A percentile compares a stretch with the other conserved stretches of the same genome.
Evolutionary conservation across 2,113 vertebrate species (phyloP).

Genomic region (Polyodon spathula): DNA sequence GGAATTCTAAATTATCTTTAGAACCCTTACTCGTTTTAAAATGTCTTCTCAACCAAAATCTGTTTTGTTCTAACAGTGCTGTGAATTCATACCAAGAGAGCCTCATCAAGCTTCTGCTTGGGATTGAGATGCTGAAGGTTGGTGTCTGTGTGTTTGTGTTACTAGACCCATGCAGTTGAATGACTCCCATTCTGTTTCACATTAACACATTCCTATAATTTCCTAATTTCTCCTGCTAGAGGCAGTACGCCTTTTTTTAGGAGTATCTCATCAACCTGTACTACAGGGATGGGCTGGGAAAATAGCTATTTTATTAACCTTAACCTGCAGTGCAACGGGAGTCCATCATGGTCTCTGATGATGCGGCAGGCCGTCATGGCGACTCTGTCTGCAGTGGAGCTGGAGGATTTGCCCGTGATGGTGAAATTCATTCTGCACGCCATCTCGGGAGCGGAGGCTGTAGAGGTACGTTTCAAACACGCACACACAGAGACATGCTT

Average conservation of each 20-base stretch:
- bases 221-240: too few species aligned
- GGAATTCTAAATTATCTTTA: too few species aligned
- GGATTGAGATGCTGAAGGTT: constrained; percentile 86
- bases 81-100: constrained; percentile 80
- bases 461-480: constrained; percentile 77
- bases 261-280: too few species aligned
- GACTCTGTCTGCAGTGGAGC: constrained; percentile 71
- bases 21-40: too few species aligned
- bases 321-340: too few species aligned
- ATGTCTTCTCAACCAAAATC: too few species aligned
- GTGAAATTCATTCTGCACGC: constrained; percentile 91
- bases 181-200: not conserved
- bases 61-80: constrained; percentile 43
- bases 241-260: too few species aligned
- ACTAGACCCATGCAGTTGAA: not conserved
- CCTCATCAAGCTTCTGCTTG: constrained; percentile 80
- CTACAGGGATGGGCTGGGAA: too few species aligned
- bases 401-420: constrained; percentile 84
- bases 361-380: constrained; percentile 73
- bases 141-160: not conserved
- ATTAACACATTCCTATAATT: too few species aligned
- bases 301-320: too few species aligned
- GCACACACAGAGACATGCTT: too few species aligned
- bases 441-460: constrained; percentile 63
- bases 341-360: constrained; percentile 34